Conservation (phyloP, 2,113 vertebrate genomes). For the Australoheros scitulus region DNA sequence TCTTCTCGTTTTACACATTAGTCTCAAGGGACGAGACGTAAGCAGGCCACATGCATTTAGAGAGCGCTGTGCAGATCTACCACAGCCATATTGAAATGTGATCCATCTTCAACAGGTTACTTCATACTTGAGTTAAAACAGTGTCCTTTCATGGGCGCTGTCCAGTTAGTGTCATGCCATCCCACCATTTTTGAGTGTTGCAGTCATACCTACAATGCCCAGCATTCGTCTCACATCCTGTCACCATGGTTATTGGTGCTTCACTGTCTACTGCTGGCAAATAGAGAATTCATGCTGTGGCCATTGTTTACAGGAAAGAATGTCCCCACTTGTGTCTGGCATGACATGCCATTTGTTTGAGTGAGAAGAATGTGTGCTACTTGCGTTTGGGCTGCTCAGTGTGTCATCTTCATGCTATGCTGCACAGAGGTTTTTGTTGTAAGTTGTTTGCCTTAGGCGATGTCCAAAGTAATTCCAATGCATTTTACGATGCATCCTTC, state of each 20-base stretch:
- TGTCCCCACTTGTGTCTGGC: slow-evolving; percentile 59
- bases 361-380: slow-evolving; percentile 54
- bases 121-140: slow-evolving; percentile 48
- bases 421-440: slow-evolving; percentile 62
- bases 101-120: slow-evolving; percentile 54
- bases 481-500: slow-evolving; percentile 34
- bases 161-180: slow-evolving; percentile 16
- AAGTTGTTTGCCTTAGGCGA: slow-evolving; percentile 56
- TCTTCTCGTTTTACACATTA: slow-evolving; percentile 76
- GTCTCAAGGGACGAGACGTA: slow-evolving; percentile 63
- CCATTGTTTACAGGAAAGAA: slow-evolving; percentile 66
- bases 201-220: slow-evolving; percentile 19
- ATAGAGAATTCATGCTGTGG: slow-evolving; percentile 60
- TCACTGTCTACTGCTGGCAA: slow-evolving; percentile 49
- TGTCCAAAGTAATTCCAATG: slow-evolving; percentile 37
- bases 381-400: slow-evolving; percentile 45
- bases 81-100: slow-evolving; percentile 50
- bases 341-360: slow-evolving; percentile 61
- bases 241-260: slow-evolving; percentile 42
- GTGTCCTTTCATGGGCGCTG: slow-evolving; percentile 22
- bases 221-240: slow-evolving; percentile 25
- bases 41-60: slow-evolving; percentile 68
- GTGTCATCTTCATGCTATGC: slow-evolving; percentile 63
- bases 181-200: slow-evolving; percentile 21
- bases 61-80: slow-evolving; percentile 66